phyloP scores from a whole-genome alignment of 2,113 vertebrate species.

The Poicephalus gulielmi region DNA sequence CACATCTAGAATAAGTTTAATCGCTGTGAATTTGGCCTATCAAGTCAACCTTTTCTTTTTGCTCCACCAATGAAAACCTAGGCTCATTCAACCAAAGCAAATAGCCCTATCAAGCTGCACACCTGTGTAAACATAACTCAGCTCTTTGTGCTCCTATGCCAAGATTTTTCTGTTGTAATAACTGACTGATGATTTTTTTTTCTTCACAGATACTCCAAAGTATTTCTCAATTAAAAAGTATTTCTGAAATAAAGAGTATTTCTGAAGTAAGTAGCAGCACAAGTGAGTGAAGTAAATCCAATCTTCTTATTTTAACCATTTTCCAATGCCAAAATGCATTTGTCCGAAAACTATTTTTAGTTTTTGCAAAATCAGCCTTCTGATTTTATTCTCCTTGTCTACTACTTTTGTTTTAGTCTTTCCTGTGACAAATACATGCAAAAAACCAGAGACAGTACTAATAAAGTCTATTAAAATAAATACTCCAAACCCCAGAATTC shows the following conservation, averaged over 20 bases:
- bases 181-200: neutral
- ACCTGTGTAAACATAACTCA: constrained; percentile 11
- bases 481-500: neutral
- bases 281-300: constrained; percentile 33
- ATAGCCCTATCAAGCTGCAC: neutral
- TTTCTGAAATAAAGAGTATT: neutral
- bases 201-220: neutral
- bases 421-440: neutral
- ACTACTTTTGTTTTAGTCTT: neutral
- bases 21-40: neutral
- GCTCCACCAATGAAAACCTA: neutral
- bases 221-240: neutral
- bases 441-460: neutral
- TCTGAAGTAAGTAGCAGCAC: neutral
- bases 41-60: neutral
- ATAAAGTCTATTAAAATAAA: neutral
- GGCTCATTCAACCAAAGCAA: neutral
- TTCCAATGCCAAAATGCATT: constrained; percentile 13
- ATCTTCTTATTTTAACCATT: neutral
- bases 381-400: constrained; percentile 19
- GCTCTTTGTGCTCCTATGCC: neutral
- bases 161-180: neutral
- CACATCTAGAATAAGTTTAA: neutral
- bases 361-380: constrained; percentile 29
- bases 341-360: constrained; percentile 3